These are phyloP conservation scores for Chromobotia macracanthus DNA, from an alignment of 2,797 vertebrate species.

Conservation along the genomic window DNA sequence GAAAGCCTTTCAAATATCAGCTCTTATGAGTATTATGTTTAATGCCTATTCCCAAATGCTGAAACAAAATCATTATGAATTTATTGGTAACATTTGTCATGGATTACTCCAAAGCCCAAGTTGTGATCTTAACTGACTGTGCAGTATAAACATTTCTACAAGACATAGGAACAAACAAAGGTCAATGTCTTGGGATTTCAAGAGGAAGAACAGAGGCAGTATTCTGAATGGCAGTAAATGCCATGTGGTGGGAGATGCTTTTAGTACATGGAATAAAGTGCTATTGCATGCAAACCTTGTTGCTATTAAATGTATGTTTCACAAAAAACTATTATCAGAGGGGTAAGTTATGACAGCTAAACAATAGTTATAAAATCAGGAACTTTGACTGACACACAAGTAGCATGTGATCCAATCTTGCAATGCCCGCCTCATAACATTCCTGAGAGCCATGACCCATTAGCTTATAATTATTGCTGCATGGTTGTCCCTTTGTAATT, in stretches of 20 bases:
- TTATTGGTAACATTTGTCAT: neutral
- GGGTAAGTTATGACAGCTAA: too few relatives aligned
- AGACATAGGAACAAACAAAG: neutral
- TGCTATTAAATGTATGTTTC: neutral
- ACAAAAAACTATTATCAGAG: too few relatives aligned
- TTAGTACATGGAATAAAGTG: neutral
- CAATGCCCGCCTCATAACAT: neutral
- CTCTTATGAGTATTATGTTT: neutral
- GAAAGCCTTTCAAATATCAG: slow-evolving; percentile 1
- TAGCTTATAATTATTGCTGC: neutral
- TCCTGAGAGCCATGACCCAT: neutral
- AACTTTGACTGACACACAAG: neutral
- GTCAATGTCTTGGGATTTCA: neutral
- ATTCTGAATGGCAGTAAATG: neutral
- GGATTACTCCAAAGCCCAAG: neutral
- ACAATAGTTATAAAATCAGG: neutral
- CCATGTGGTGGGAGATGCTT: neutral
- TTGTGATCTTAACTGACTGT: neutral
- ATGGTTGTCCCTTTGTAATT: neutral
- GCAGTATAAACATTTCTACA: neutral
- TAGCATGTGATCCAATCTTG: neutral
- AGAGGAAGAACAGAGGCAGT: neutral
- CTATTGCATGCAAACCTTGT: neutral
- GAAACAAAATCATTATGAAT: slow-evolving; percentile 8
- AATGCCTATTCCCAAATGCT: neutral